Evolutionary conservation across 2,888 invertebrate species (phyloP).

Genomic region (Apamea epomidion): DNA sequence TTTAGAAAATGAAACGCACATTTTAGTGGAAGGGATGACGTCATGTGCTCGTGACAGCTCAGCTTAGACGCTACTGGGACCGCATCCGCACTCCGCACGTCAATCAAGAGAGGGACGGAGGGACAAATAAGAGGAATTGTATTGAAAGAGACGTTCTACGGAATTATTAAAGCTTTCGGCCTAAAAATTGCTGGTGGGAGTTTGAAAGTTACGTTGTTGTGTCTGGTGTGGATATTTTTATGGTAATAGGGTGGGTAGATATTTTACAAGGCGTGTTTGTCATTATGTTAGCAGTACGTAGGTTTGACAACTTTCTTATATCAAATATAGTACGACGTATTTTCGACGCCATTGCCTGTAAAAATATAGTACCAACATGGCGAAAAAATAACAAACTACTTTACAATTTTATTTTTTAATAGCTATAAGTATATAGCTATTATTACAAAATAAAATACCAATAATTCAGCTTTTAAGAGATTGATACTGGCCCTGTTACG

Average conservation of each 20-base stretch:
- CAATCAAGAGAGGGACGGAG: slow-evolving; percentile 69
- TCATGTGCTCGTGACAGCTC: slow-evolving; percentile 78
- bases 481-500: no score
- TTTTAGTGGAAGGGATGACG: slow-evolving; percentile 68
- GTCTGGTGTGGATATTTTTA: slow-evolving; percentile 20
- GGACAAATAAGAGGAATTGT: slow-evolving; percentile 61
- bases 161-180: slow-evolving; percentile 49
- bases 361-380: no score
- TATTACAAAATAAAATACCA: no score
- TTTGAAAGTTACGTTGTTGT: slow-evolving; percentile 24
- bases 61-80: slow-evolving; percentile 74
- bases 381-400: no score
- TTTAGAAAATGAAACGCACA: slow-evolving; percentile 71
- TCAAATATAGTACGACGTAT: no score
- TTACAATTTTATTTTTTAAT: no score
- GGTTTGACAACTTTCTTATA: neutral
- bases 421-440: no score
- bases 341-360: no score
- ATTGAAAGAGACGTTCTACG: slow-evolving; percentile 55
- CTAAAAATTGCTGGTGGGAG: slow-evolving; percentile 25
- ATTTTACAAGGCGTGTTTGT: neutral
- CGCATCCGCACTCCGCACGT: slow-evolving; percentile 71
- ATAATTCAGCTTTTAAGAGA: no score
- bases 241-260: neutral
- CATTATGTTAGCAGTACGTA: neutral